phyloP scores from a whole-genome alignment of 1,140 invertebrate genomes.

The Drosophila kepulauana region DNA sequence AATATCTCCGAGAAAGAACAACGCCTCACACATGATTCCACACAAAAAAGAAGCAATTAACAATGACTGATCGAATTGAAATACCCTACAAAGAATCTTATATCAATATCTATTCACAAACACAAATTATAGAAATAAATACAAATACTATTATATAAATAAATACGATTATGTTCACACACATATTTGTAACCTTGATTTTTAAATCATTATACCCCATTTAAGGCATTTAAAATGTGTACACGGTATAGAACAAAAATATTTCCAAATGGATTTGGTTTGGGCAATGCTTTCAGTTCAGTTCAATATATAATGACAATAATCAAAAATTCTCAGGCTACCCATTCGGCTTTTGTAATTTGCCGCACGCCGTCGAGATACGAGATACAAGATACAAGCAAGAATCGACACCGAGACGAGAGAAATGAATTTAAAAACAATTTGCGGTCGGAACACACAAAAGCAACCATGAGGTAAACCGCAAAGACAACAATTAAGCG shows the following conservation, averaged over 20 bases:
- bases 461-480: conserved; percentile 75
- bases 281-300: conserved; percentile 38
- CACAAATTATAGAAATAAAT: too few species aligned
- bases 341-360: conserved; percentile 71
- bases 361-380: conserved; percentile 47
- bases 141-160: too few species aligned
- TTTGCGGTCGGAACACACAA: conserved; percentile 76
- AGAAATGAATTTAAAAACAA: conserved; percentile 83
- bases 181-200: too few species aligned
- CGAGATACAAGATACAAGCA: conserved; percentile 11
- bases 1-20: conserved; percentile 45
- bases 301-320: conserved; percentile 74
- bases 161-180: too few species aligned
- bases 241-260: background rate
- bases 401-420: conserved; percentile 38
- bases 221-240: background rate
- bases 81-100: background rate
- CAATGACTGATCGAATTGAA: background rate
- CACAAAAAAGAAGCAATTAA: conserved; percentile 26
- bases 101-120: too few species aligned
- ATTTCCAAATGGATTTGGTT: conserved; percentile 57
- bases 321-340: conserved; percentile 81
- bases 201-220: background rate
- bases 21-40: conserved; percentile 47
- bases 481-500: conserved; percentile 83